Evolutionary conservation across 1,140 invertebrate species (phyloP), one percentile per base, ranked within the genome.

Genomic region (Apis florea): DNA sequence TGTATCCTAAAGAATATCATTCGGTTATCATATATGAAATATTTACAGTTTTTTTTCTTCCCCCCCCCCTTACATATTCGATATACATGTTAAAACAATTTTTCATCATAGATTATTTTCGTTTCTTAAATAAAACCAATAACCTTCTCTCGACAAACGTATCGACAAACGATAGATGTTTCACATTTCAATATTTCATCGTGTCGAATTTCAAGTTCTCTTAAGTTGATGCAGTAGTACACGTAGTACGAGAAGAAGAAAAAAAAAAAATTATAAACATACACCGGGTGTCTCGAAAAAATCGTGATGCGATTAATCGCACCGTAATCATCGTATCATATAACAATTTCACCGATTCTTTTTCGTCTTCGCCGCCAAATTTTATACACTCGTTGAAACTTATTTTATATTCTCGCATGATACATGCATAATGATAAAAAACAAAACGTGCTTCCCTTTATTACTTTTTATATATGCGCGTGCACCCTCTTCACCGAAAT

Each of bases 301-400:
- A 66, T 64, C 24, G 15, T 54, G 26, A 54, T 24, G 2, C 40
- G 47, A 59, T 47, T 11, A 3, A 19, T 21, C 17, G 8, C 6
- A n/a, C 6, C 24, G 0, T 66, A 21, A 66, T 26, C 19, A 47
- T 8, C 8, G 53, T 17, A 15, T n/a, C 9, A 3, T n/a, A 21
- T 15, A 64, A 40, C 66, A 67, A 67, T n/a, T 67, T 47, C 63
- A 47, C 51, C n/a, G 51, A 21, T 10, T 24, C 2, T 24, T n/a
- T 26, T 13, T 10, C 12, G 1, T 47, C 21, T 3, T 24, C 26
- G 47, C 21, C 63, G 63, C 31, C 51, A 51, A 66, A 47, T 15
- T 17, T 54, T 68, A 47, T 11, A 67, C 40, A n/a, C 19, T 66
- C 26, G 69, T 31, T 76, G 67, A 66, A 75, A 75, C 19, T 75